Evolutionary conservation across 2,888 invertebrate species (phyloP).

Genomic region (Cetonia aurata): DNA sequence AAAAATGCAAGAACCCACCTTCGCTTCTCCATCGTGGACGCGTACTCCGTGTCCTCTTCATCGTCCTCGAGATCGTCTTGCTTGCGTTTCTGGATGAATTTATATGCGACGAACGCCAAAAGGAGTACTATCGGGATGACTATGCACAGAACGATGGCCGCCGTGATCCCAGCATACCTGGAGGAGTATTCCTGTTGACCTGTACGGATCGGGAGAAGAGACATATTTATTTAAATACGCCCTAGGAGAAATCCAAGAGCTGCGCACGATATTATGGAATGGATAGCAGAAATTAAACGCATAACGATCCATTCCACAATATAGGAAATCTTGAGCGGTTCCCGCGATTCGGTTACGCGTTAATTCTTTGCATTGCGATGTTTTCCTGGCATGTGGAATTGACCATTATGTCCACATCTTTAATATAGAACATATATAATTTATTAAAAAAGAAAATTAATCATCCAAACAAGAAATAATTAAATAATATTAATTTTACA

Average conservation of each 20-base stretch:
- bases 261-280: constrained; percentile 42
- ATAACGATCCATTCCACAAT: constrained; percentile 60
- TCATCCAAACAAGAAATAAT: constrained; percentile 39
- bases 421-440: neutral
- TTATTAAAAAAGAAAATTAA: too few relatives aligned
- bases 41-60: constrained; percentile 43
- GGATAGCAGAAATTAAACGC: constrained; percentile 48
- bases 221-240: constrained; percentile 4
- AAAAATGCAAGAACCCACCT: too few relatives aligned
- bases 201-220: constrained; percentile 59
- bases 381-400: constrained; percentile 63
- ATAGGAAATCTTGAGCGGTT: constrained; percentile 52
- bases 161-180: constrained; percentile 81
- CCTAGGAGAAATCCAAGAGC: neutral
- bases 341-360: constrained; percentile 15
- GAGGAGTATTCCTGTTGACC: constrained; percentile 86
- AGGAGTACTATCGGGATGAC: constrained; percentile 81
- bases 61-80: constrained; percentile 56
- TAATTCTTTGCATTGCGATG: constrained; percentile 47
- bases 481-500: constrained; percentile 11
- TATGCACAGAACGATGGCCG: constrained; percentile 82
- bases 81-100: constrained; percentile 58
- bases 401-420: constrained; percentile 52
- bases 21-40: constrained; percentile 47
- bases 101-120: constrained; percentile 68